These are phyloP conservation scores for Procavia capensis DNA, from an alignment of 2,113 vertebrate genomes.

Conservation along the genomic window DNA sequence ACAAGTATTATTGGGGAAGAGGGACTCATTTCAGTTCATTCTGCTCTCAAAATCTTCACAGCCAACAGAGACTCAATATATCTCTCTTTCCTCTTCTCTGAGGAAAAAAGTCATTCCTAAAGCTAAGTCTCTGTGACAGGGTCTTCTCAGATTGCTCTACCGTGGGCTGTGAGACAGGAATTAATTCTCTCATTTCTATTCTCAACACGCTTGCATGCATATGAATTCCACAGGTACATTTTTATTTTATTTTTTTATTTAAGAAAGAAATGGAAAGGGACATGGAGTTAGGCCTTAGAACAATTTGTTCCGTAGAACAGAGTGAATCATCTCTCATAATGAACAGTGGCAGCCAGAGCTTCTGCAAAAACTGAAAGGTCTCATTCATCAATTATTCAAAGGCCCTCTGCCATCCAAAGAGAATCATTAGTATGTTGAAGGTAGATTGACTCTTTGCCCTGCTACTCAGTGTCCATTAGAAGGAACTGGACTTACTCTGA, in stretches of 20 bases:
- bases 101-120: conserved; percentile 25
- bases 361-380: conserved; percentile 44
- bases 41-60: conserved; percentile 43
- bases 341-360: conserved; percentile 10
- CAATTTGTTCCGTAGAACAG: conserved; percentile 63
- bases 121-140: not conserved
- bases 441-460: not conserved
- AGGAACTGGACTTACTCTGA: conserved; percentile 9
- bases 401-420: conserved; percentile 47
- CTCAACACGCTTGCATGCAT: not conserved
- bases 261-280: not conserved
- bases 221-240: conserved; percentile 60
- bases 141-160: not conserved
- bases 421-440: conserved; percentile 65
- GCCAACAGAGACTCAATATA: not conserved
- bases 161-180: not conserved
- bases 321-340: conserved; percentile 75
- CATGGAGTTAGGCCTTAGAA: conserved; percentile 68
- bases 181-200: conserved; percentile 55
- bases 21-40: conserved; percentile 58
- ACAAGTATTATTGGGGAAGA: conserved; percentile 57
- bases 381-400: conserved; percentile 71
- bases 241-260: not conserved
- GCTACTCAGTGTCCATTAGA: not conserved
- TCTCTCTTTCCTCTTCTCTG: not conserved